These are phyloP conservation scores for Cosmia trapezina DNA, from an alignment of 2,888 invertebrate genomes.

Conservation along the genomic window DNA sequence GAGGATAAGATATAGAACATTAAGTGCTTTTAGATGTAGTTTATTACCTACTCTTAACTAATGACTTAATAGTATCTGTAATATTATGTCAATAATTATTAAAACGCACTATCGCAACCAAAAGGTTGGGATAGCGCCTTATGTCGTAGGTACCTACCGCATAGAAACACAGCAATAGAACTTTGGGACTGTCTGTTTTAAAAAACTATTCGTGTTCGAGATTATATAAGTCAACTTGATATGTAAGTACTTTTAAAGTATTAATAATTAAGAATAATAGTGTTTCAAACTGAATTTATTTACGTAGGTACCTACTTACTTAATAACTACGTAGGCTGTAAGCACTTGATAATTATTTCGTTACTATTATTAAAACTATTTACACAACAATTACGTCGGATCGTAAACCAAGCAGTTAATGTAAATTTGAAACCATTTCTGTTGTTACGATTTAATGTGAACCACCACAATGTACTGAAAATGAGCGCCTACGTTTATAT, in stretches of 20 bases:
- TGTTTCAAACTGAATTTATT: not conserved
- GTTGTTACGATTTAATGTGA: conserved; percentile 63
- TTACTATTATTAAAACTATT: conserved; percentile 27
- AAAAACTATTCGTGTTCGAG: not conserved
- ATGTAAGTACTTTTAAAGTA: not conserved
- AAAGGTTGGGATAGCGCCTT: no score
- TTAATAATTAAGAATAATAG: not conserved
- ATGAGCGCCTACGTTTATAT: conserved; percentile 74
- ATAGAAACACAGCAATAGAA: not conserved
- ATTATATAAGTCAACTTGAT: not conserved
- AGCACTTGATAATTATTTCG: conserved; percentile 3
- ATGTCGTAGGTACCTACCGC: not conserved
- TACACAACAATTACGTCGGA: conserved; percentile 42
- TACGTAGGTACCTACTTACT: no score
- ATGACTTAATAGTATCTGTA: no score
- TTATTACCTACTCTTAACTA: no score
- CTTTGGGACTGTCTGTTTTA: not conserved
- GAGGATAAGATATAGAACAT: no score
- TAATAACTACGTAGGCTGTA: no score
- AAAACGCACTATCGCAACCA: no score
- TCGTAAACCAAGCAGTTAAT: conserved; percentile 66
- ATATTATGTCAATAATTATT: no score
- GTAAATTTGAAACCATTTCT: conserved; percentile 67
- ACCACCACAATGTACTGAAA: conserved; percentile 66
- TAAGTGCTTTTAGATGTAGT: no score